A percentile compares a stretch with the other conserved stretches of the same genome.
These are phyloP conservation scores for Paracanthobrama guichenoti DNA, from an alignment of 2,113 vertebrate genomes.

Conservation along the genomic window DNA sequence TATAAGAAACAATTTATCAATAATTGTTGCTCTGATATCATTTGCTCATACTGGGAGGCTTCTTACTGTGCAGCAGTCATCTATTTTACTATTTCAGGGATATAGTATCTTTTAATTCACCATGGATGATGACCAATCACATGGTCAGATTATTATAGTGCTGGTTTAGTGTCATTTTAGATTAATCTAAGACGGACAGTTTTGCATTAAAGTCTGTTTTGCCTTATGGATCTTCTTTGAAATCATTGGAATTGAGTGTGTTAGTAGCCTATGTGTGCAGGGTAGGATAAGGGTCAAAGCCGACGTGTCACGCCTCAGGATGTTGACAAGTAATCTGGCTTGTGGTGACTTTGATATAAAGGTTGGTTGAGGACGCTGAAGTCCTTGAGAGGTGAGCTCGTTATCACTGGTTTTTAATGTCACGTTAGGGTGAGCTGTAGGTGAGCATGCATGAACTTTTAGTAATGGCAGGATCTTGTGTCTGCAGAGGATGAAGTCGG, in stretches of 20 bases:
- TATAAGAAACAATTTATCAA: neutral
- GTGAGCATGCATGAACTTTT: neutral
- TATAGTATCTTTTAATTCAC: neutral
- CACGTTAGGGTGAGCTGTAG: conserved; percentile 10
- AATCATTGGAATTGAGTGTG: neutral
- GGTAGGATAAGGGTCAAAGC: conserved; percentile 1
- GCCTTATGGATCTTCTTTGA: neutral
- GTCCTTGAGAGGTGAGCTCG: conserved; percentile 8
- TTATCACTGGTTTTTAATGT: conserved; percentile 37
- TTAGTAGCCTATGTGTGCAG: neutral
- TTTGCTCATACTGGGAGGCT: neutral
- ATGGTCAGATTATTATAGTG: neutral
- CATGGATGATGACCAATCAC: neutral
- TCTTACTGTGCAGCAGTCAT: too few species aligned
- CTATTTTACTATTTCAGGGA: neutral
- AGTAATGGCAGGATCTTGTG: neutral
- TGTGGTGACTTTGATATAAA: conserved; percentile 28
- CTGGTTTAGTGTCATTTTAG: neutral
- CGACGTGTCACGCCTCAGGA: neutral
- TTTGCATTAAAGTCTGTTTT: neutral
- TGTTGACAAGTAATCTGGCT: conserved; percentile 32
- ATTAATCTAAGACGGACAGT: neutral
- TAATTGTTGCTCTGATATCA: neutral
- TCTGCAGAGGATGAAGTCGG: neutral
- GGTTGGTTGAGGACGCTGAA: conserved; percentile 34